Base-by-base conservation (phyloP, 2,888 invertebrate genomes). In the Agrotis clavis region DNA sequence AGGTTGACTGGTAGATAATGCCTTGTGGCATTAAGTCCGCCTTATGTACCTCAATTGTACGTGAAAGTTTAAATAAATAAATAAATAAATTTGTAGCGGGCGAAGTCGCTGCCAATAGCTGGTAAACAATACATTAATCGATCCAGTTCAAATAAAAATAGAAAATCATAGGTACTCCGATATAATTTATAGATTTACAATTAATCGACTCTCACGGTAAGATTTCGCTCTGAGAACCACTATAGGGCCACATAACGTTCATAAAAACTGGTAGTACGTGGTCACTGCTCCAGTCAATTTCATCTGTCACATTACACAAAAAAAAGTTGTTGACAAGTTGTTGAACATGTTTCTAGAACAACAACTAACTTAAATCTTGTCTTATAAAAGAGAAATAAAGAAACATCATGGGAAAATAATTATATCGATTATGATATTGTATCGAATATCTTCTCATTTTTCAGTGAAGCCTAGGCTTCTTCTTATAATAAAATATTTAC, bases 281-380 rank as follows among this genome's bases (percentile, higher is more conserved):
- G 72, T 83, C 61, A 73, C 61, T 63, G 56, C 64, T 35, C 68
- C 66, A 71, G 65, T 70, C 73, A 82, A 75, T 82, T 80, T 80
- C n/a, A 84, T 74, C 82, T 75, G 82, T 72, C 84, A 82, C 82
- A 74, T 74, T 67, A 77, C 62, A 72, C 25, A 62, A 57, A 68
- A 75, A 80, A 83, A 82, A 83, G 80, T 84, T 80, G 83, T 74
- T 69, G 70, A 56, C 53, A 53, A 74, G 71, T 53, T 72, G 83
- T 83, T 45, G 25, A 63, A 68, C 79, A 81, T 67, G 83, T 69
- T 54, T 60, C 62, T 48, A 69, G 65, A 63, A 76, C 67, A 67
- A 79, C 81, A 48, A 66, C 57, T 66, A 79, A 76, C 77, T 80
- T 77, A 80, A 77, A 73, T 73, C 72, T 79, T 77, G 80, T 67